Evolutionary conservation across 2,888 invertebrate species (phyloP), one percentile per base, ranked within the genome.

Genomic region (Rhamnusium bicolor): DNA sequence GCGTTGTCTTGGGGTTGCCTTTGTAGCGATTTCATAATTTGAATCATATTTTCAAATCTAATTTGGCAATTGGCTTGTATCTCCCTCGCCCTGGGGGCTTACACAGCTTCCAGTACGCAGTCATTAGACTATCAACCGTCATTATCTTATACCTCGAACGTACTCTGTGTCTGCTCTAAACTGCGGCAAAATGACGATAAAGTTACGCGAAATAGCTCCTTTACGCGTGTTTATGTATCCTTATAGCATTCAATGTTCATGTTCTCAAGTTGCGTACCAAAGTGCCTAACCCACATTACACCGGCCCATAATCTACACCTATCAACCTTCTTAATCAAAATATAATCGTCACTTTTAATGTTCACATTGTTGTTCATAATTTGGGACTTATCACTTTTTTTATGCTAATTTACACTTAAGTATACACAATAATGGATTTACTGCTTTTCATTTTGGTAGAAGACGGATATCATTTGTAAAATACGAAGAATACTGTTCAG

Each of bases 161-260:
- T 83, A 84, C 83, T 82, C 83, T 81, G 82, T 84, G 82, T 82
- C 82, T 83, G 84, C 84, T 82, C 83, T 84, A 85, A 86, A 86
- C 51, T 58, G 66, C 60, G 69, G 61, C 62, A 29, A 61, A 69
- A 85, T 84, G 86, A 85, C 86, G 86, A 87, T 88, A 88, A 88
- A 88, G 86, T 88, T 87, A 86, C 85, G 85, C 84, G 83, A 80
- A 87, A 88, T 88, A 84, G 86, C 86, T 86, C 86, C 86, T 88
- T 88, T 87, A 88, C 85, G 87, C 87, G 86, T 87, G 88, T 88
- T 88, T 88, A 88, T 87, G 86, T 82, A 83, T 86, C 86, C 86
- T 87, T 86, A 84, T 82, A 82, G 81, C 84, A 80, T 84, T 85
- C 81, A 84, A 84, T 84, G 86, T 83, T 84, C 84, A 83, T 85